Evolutionary conservation across 2,888 invertebrate genomes (phyloP).

Genomic region (Amblyjoppa proteus): DNA sequence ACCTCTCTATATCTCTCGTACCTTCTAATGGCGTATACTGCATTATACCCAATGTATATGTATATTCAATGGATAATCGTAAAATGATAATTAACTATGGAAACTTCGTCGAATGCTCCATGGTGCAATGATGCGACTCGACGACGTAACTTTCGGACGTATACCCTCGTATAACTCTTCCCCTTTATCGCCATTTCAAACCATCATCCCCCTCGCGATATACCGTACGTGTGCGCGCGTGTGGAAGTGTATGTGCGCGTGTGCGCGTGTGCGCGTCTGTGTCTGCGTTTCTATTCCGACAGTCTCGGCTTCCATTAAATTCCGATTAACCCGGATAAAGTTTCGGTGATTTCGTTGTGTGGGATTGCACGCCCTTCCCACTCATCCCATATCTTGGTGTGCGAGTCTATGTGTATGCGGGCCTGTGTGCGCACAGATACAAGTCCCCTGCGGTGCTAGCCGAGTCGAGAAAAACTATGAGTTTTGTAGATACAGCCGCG

Average conservation of each 20-base stretch:
- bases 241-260: not conserved
- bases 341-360: slow-evolving; percentile 56
- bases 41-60: slow-evolving; percentile 27
- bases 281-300: slow-evolving; percentile 14
- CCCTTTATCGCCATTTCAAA: slow-evolving; percentile 38
- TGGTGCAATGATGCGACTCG: slow-evolving; percentile 56
- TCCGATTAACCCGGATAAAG: slow-evolving; percentile 69
- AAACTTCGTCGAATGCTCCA: slow-evolving; percentile 61
- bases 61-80: slow-evolving; percentile 57
- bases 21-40: not conserved
- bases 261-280: not conserved
- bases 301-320: slow-evolving; percentile 67
- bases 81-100: slow-evolving; percentile 66
- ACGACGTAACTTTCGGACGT: slow-evolving; percentile 56
- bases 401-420: not conserved
- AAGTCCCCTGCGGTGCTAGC: slow-evolving; percentile 5
- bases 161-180: slow-evolving; percentile 12
- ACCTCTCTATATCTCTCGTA: not conserved
- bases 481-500: slow-evolving; percentile 15
- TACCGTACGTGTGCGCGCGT: not conserved
- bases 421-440: slow-evolving; percentile 11
- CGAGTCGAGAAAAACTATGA: slow-evolving; percentile 25
- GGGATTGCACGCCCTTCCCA: slow-evolving; percentile 17
- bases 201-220: not conserved
- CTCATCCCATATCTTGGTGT: not conserved